Evolutionary conservation across 1,140 invertebrate species (phyloP).

Genomic region (Kradibia gibbosae): DNA sequence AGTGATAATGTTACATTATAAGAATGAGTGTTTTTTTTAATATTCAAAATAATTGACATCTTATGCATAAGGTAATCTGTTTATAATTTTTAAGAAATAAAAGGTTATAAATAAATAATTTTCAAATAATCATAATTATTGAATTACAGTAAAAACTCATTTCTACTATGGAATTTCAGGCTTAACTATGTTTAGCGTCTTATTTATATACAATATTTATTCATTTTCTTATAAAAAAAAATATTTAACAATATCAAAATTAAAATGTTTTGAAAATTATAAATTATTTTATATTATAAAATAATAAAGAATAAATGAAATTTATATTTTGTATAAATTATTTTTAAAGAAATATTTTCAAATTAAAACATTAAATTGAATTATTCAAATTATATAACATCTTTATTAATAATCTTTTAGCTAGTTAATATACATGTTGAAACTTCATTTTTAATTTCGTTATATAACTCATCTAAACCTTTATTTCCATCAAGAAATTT

Average conservation of each 20-base stretch:
- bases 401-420: background rate
- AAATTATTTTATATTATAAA: too few species aligned
- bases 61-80: slow-evolving; percentile 25
- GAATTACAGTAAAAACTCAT: background rate
- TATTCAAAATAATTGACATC: slow-evolving; percentile 15
- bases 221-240: too few species aligned
- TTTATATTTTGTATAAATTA: background rate
- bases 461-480: slow-evolving; percentile 58
- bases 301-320: too few species aligned
- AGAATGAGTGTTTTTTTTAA: background rate
- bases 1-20: slow-evolving; percentile 29
- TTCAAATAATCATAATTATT: slow-evolving; percentile 5
- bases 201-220: background rate
- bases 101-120: slow-evolving; percentile 20
- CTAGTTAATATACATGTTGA: slow-evolving; percentile 22
- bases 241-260: too few species aligned
- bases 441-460: slow-evolving; percentile 58
- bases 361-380: background rate
- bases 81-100: slow-evolving; percentile 34
- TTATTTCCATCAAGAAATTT: slow-evolving; percentile 64
- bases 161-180: background rate
- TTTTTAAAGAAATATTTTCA: too few species aligned
- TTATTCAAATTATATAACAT: background rate
- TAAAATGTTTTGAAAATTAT: too few species aligned
- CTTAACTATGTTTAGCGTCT: slow-evolving; percentile 8